These are phyloP conservation scores for Sycophaga agraensis DNA, from an alignment of 1,140 invertebrate species.

Conservation along the genomic window DNA sequence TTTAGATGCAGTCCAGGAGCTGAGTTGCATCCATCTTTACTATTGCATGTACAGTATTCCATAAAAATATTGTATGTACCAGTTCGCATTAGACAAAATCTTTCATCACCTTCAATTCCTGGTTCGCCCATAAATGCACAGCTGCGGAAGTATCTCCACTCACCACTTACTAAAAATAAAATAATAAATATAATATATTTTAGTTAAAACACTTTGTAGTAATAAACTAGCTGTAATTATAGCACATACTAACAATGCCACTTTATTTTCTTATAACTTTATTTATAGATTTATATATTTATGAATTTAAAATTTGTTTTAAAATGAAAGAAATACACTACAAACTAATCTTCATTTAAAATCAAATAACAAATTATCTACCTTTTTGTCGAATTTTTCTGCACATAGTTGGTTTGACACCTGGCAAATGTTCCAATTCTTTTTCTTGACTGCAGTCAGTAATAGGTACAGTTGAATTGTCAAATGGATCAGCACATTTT, in stretches of 20 bases:
- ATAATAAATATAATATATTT: constrained; percentile 11
- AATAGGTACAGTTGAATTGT: constrained; percentile 84
- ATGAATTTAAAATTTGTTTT: not conserved
- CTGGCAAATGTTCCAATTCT: constrained; percentile 68
- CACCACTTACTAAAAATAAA: constrained; percentile 73
- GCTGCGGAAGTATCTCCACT: constrained; percentile 86
- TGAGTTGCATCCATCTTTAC: constrained; percentile 87
- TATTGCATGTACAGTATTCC: constrained; percentile 91
- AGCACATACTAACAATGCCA: no score
- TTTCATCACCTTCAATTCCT: constrained; percentile 84
- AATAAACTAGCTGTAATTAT: no score
- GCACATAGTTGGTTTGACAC: constrained; percentile 80
- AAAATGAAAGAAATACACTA: no score
- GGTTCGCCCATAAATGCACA: constrained; percentile 90
- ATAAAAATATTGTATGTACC: constrained; percentile 92
- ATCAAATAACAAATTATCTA: constrained; percentile 43
- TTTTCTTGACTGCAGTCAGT: constrained; percentile 76
- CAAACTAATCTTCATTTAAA: not conserved
- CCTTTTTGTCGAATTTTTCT: constrained; percentile 92
- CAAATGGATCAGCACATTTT: constrained; percentile 90
- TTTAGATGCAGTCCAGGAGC: constrained; percentile 44
- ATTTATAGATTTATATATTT: not conserved
- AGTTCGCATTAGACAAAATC: constrained; percentile 86
- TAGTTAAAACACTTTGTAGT: no score
- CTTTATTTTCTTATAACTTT: not conserved